Conservation (phyloP, 2,113 vertebrate species). For the Meles meles region DNA sequence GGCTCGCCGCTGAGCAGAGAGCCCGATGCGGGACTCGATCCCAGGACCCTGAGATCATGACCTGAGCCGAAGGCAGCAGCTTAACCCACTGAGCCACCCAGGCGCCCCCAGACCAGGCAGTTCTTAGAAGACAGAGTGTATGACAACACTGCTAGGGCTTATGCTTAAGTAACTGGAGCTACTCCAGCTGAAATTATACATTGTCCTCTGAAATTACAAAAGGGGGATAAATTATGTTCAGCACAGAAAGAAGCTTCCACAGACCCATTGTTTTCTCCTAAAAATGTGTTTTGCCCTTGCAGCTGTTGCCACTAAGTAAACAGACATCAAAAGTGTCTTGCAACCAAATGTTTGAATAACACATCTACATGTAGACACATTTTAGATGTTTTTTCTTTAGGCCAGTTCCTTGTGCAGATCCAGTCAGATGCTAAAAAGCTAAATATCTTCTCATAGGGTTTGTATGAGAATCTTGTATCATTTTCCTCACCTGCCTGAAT, state of each 20-base stretch:
- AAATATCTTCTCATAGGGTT: not conserved
- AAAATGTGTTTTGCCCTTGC: not conserved
- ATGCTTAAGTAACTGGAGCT: not conserved
- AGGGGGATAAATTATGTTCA: not conserved
- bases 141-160: not conserved
- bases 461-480: not conserved
- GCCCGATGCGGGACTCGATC: too few relatives aligned
- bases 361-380: not conserved
- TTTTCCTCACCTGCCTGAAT: not conserved
- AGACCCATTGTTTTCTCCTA: not conserved
- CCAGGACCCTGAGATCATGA: too few relatives aligned
- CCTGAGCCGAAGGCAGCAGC: too few relatives aligned
- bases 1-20: too few relatives aligned
- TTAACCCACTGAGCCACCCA: too few relatives aligned
- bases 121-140: not conserved
- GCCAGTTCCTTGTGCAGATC: not conserved
- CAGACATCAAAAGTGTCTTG: not conserved
- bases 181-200: not conserved
- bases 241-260: not conserved
- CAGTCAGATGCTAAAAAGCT: not conserved
- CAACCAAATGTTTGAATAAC: conserved; percentile 26
- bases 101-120: not conserved
- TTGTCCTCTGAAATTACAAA: not conserved
- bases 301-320: not conserved
- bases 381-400: conserved; percentile 28